A percentile compares a stretch with the other conserved stretches of the same genome.
phyloP scores from a whole-genome alignment of 2,888 invertebrate species.

The Formica aserva region DNA sequence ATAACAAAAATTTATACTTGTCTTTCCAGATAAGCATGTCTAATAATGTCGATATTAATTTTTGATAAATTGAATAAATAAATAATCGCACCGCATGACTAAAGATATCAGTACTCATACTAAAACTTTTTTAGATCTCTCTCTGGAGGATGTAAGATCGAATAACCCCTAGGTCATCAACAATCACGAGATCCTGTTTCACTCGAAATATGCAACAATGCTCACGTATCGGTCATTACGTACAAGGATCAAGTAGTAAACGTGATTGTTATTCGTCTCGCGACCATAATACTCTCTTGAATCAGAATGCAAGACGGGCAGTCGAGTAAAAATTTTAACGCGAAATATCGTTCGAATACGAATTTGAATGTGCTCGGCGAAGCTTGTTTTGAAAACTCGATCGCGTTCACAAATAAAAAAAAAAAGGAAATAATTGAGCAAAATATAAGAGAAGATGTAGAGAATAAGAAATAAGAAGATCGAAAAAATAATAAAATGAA shows the following conservation, averaged over 20 bases:
- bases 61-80: neutral
- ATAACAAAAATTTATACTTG: neutral
- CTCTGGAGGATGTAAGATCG: neutral
- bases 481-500: neutral
- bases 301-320: conserved; percentile 6
- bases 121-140: neutral
- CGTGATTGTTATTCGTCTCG: conserved; percentile 23
- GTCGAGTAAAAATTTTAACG: conserved; percentile 25
- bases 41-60: neutral
- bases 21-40: neutral
- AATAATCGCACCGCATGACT: neutral
- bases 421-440: neutral
- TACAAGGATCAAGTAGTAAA: conserved; percentile 16
- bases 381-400: neutral
- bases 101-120: neutral
- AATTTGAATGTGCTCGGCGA: neutral
- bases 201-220: conserved; percentile 21
- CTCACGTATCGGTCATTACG: conserved; percentile 25
- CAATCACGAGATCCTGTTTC: conserved; percentile 13
- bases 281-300: conserved; percentile 17
- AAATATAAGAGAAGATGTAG: neutral
- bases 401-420: neutral
- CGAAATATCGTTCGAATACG: neutral
- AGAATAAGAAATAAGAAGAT: neutral
- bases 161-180: neutral